These are phyloP conservation scores for Caenorhabditis sp. DNA, from an alignment of 2,888 invertebrate species.

Conservation along the genomic window DNA sequence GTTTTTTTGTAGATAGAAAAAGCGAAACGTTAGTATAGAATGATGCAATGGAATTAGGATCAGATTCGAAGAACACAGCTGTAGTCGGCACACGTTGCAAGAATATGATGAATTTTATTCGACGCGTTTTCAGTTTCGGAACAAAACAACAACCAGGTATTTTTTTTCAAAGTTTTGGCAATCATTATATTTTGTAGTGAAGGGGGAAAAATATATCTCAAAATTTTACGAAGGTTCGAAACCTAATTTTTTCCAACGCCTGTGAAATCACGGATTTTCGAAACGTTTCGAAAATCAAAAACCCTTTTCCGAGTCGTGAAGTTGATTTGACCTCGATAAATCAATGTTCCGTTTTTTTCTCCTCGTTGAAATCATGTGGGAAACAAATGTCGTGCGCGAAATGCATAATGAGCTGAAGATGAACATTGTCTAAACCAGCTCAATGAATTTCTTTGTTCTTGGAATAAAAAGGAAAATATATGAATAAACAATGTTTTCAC, in stretches of 20 bases:
- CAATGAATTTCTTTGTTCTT: too few relatives aligned
- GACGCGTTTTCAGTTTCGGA: constrained; percentile 43
- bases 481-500: too few relatives aligned
- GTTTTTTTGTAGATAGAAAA: neutral
- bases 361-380: too few relatives aligned
- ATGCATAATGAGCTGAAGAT: too few relatives aligned
- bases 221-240: neutral
- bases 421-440: too few relatives aligned
- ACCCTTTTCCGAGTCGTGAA: too few relatives aligned
- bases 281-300: constrained; percentile 3
- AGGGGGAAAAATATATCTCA: neutral
- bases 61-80: neutral
- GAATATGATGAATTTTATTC: constrained; percentile 42
- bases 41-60: constrained; percentile 26
- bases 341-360: too few relatives aligned
- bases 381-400: too few relatives aligned
- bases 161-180: constrained; percentile 17
- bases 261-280: neutral
- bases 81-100: constrained; percentile 19
- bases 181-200: neutral
- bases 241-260: neutral
- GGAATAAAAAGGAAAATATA: too few relatives aligned
- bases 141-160: constrained; percentile 14
- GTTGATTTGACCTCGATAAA: too few relatives aligned
- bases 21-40: neutral